Base-by-base conservation (phyloP, 2,888 invertebrate species). In the Neoascia interrupta region DNA sequence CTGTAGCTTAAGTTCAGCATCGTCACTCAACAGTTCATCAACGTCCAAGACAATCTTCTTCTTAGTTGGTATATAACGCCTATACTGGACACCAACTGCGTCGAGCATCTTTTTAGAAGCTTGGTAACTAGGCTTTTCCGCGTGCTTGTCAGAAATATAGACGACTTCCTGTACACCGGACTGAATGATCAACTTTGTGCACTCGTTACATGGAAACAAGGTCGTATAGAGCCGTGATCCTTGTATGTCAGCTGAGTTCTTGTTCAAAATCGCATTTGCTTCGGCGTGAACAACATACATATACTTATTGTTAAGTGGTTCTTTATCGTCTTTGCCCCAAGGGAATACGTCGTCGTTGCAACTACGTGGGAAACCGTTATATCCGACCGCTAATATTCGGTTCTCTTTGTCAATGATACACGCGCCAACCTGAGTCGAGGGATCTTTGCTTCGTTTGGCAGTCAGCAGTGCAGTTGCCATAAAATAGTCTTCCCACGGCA, bases 261-360 rank as follows among this genome's bases (percentile, higher is more conserved):
- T 96, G 87, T 99, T 99, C 11, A 98, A 85, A 81, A 99, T 95
- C 0, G 99, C 99, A 90, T 99, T 99, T 90, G 98, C 92, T 90
- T 99, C 99, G 1, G 99, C 99, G 89, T 99, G 99, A 81, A 98
- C 98, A 0, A 99, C 99, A 75, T 96, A 99, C 79, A 95, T 90
- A 87, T 92, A 93, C 90, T 99, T 99, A 54, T 92, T 94, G 37
- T 96, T 91, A 60, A 95, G 87, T 10, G 89, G 86, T 83, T 92
- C 89, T 0, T 15, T 21, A 8, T 70, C 39, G 0, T 88, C 84
- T 86, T 96, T 96, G 0, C 90, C 90, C 99, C 99, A 99, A 0
- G 98, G 96, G 88, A 98, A 95, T 15, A 91, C 90, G 86, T 97
- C 95, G 88, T 99, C 98, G 84, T 89, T 90, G 85, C 98, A 98